Evolutionary conservation across 1,140 invertebrate genomes (phyloP).

Genomic region (Drosophila tristis): DNA sequence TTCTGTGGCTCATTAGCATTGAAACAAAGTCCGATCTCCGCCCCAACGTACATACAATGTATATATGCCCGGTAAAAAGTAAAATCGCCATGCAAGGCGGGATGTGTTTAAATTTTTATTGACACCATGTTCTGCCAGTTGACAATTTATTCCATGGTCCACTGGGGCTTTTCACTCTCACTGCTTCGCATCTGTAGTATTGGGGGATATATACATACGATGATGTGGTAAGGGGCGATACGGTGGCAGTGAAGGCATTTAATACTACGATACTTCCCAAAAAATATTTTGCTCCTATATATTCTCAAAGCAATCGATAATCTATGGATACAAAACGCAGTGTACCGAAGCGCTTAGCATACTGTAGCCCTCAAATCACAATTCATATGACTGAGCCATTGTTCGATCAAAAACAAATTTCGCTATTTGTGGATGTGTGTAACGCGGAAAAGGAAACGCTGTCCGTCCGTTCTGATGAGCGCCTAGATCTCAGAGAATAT

Average conservation of each 20-base stretch:
- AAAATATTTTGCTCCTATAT: too few relatives aligned
- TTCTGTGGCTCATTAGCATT: slow-evolving; percentile 45
- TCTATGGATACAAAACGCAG: slow-evolving; percentile 8
- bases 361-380: slow-evolving; percentile 24
- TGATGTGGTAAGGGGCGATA: slow-evolving; percentile 10
- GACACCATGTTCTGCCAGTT: slow-evolving; percentile 2
- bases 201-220: slow-evolving; percentile 5
- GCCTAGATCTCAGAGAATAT: too few relatives aligned
- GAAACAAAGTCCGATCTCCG: slow-evolving; percentile 19
- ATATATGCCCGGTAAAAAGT: slow-evolving; percentile 7
- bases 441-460: too few relatives aligned
- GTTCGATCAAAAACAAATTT: not conserved
- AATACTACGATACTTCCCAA: too few relatives aligned
- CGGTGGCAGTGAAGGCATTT: not conserved
- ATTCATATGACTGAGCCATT: slow-evolving; percentile 22
- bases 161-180: slow-evolving; percentile 33
- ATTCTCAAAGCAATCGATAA: too few relatives aligned
- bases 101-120: slow-evolving; percentile 30
- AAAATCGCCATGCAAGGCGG: slow-evolving; percentile 36
- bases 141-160: slow-evolving; percentile 14
- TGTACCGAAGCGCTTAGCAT: slow-evolving; percentile 11
- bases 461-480: too few relatives aligned
- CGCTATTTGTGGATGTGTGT: not conserved
- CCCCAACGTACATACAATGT: too few relatives aligned
- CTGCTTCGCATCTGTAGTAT: slow-evolving; percentile 26